Percentiles rank a stretch among this genome's conserved stretches.
phyloP scores from a whole-genome alignment of 2,113 vertebrate genomes.

The Myrmecobius fasciatus region DNA sequence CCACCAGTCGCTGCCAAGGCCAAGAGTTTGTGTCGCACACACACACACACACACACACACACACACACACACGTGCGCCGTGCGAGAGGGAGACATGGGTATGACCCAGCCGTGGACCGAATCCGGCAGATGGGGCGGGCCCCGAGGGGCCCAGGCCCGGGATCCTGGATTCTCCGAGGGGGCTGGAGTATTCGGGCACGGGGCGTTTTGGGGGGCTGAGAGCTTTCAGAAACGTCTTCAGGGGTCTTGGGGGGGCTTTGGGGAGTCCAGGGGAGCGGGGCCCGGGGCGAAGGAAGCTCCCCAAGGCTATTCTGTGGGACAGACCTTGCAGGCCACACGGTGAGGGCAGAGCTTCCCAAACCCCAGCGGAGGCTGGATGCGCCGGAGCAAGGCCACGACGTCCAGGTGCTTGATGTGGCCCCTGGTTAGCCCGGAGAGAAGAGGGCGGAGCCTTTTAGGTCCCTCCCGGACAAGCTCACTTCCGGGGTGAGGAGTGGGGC shows the following conservation, averaged over 20 bases:
- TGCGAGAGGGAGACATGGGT: neutral
- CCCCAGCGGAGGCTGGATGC: constrained; percentile 93
- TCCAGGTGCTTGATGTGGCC: constrained; percentile 95
- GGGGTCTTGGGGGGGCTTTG: no score
- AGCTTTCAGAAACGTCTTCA: no score
- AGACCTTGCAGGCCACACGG: constrained; percentile 93
- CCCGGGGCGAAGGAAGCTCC: no score
- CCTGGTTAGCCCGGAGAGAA: constrained; percentile 76
- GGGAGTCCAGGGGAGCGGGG: no score
- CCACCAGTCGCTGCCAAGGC: constrained; percentile 89
- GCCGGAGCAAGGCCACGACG: constrained; percentile 91
- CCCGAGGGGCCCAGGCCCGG: neutral
- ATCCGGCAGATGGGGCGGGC: neutral
- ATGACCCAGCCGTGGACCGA: neutral
- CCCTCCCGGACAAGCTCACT: neutral
- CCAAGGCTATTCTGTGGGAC: neutral
- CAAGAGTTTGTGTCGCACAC: constrained; percentile 12
- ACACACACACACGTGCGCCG: neutral
- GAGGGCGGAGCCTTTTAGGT: neutral
- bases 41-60: no score
- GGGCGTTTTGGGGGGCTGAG: no score
- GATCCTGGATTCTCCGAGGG: neutral
- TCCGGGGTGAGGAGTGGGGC: constrained; percentile 17
- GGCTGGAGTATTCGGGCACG: no score
- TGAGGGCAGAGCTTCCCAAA: constrained; percentile 95